Percentiles rank a stretch among this genome's conserved stretches.
Evolutionary conservation across 2,797 vertebrate species (phyloP).

Genomic region (Arrhamphus sclerolepis): DNA sequence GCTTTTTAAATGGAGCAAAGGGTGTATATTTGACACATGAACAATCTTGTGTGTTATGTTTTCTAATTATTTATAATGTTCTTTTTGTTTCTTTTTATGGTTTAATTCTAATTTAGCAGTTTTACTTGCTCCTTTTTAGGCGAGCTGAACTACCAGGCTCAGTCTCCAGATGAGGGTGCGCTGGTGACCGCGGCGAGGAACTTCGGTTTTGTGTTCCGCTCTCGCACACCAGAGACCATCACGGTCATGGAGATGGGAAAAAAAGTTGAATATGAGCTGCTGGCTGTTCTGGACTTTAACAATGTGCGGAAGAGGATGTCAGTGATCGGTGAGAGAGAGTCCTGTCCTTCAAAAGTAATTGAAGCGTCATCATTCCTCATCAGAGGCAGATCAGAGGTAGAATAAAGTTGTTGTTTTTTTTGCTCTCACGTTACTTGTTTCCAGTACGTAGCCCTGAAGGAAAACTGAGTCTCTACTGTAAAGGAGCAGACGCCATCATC

Average conservation of each 20-base stretch:
- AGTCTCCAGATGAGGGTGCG: slow-evolving; percentile 95
- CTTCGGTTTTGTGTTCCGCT: slow-evolving; percentile 69
- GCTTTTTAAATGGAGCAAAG: no score
- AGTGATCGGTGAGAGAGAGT: slow-evolving; percentile 86
- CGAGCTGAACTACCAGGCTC: slow-evolving; percentile 89
- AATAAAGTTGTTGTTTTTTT: no score
- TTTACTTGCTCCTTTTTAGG: slow-evolving; percentile 67
- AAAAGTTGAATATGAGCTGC: slow-evolving; percentile 83
- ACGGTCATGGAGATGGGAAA: slow-evolving; percentile 87
- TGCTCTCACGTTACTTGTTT: no score
- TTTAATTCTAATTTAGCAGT: no score
- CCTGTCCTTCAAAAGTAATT: no score
- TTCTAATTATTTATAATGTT: no score
- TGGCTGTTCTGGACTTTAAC: slow-evolving; percentile 93
- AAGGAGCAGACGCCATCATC: slow-evolving; percentile 94
- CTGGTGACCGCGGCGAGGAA: slow-evolving; percentile 93
- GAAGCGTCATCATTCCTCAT: no score
- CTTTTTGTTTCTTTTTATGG: no score
- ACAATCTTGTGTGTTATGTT: no score
- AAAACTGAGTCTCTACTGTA: slow-evolving; percentile 88
- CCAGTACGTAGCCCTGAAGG: slow-evolving; percentile 87
- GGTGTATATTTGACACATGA: no score
- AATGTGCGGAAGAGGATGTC: slow-evolving; percentile 96
- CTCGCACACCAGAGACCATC: slow-evolving; percentile 89
- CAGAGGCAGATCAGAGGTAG: no score